Evolutionary conservation across 2,797 vertebrate genomes (phyloP).

Genomic region (Pantherophis vulpinus): DNA sequence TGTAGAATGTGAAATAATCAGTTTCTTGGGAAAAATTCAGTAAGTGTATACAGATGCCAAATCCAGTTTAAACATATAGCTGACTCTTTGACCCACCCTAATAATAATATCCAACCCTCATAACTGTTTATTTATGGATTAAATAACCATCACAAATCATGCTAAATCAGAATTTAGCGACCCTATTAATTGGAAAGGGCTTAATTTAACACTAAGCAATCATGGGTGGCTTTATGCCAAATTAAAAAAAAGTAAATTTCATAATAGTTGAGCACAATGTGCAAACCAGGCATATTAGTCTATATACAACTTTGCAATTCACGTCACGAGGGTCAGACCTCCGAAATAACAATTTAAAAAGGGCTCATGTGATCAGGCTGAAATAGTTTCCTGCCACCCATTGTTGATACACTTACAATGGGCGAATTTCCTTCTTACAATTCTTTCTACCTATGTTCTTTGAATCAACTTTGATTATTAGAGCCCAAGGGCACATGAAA

Average conservation of each 20-base stretch:
- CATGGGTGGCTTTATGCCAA: not conserved
- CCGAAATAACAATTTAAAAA: not conserved
- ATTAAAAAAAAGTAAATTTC: not conserved
- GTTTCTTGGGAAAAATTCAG: not conserved
- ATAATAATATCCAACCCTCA: not conserved
- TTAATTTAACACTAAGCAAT: not conserved
- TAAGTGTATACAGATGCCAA: not conserved
- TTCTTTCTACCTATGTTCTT: not conserved
- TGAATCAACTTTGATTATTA: not conserved
- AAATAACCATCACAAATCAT: not conserved
- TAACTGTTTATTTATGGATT: not conserved
- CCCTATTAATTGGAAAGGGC: not conserved
- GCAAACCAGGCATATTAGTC: not conserved
- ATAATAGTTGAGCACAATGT: not conserved
- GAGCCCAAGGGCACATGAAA: not conserved
- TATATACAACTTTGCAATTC: not conserved
- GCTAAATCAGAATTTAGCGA: not conserved
- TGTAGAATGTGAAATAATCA: not conserved
- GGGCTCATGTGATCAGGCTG: not conserved
- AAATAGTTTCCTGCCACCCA: not conserved
- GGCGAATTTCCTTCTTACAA: not conserved
- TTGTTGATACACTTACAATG: not conserved
- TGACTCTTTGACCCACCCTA: not conserved
- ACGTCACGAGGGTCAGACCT: not conserved
- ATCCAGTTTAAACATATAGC: not conserved